Percentiles rank a stretch among this genome's conserved stretches.
phyloP scores from a whole-genome alignment of 2,888 invertebrate species.

The Drosophila phalerata region DNA sequence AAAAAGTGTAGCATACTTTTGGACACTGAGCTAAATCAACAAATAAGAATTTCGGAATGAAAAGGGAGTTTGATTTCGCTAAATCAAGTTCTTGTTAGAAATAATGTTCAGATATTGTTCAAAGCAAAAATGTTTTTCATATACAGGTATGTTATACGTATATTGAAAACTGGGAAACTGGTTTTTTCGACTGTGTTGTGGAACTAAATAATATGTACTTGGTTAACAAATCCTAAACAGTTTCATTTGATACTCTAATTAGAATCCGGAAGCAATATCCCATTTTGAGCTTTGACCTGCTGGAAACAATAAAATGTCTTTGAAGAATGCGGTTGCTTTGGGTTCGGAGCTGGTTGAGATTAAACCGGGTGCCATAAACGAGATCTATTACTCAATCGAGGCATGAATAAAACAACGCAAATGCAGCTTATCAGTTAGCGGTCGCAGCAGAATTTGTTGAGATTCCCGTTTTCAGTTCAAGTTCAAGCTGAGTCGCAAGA shows the following conservation, averaged over 20 bases:
- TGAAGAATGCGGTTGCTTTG: conserved; percentile 1
- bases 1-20: conserved; percentile 34
- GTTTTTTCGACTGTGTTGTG: too few species aligned
- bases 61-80: background rate
- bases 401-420: conserved; percentile 35
- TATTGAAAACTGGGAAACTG: too few species aligned
- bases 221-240: background rate
- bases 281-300: background rate
- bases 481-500: conserved; percentile 56
- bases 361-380: conserved; percentile 10
- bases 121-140: background rate
- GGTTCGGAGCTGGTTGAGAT: background rate
- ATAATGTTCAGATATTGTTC: background rate
- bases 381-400: conserved; percentile 6
- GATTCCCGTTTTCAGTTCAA: conserved; percentile 26
- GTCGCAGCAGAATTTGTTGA: background rate
- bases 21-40: background rate
- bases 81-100: background rate
- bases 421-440: conserved; percentile 45
- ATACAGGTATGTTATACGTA: too few species aligned
- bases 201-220: too few species aligned
- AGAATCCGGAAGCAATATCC: background rate
- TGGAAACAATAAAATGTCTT: background rate
- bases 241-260: background rate
- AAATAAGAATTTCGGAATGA: background rate